Evolutionary conservation across 2,888 invertebrate species (phyloP).

Genomic region (Sericinus montela): DNA sequence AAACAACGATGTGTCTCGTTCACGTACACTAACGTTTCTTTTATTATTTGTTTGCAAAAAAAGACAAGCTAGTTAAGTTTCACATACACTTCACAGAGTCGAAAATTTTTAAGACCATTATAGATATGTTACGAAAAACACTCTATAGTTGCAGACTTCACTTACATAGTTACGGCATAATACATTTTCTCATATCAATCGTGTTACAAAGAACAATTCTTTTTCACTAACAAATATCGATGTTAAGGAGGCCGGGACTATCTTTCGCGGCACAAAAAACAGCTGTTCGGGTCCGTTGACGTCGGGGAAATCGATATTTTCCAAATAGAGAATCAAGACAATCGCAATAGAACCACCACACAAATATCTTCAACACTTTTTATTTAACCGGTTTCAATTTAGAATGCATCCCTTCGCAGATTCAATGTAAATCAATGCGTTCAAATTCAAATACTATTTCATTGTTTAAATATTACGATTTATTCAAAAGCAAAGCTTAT

Average conservation of each 20-base stretch:
- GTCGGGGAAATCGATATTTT: constrained; percentile 65
- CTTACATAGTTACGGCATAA: constrained; percentile 10
- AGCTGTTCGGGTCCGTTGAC: constrained; percentile 63
- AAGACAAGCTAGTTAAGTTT: background rate
- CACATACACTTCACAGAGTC: constrained; percentile 11
- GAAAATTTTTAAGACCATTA: background rate
- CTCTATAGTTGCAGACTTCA: constrained; percentile 13
- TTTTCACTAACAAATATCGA: constrained; percentile 5
- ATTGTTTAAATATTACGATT: background rate
- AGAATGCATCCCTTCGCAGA: constrained; percentile 36
- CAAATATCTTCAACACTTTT: constrained; percentile 53
- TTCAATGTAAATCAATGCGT: constrained; percentile 23
- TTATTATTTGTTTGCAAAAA: constrained; percentile 1
- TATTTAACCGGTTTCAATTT: constrained; percentile 50
- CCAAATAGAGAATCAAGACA: constrained; percentile 37
- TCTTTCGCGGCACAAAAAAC: constrained; percentile 58
- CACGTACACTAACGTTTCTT: constrained; percentile 20
- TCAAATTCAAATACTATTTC: background rate
- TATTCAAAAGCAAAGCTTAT: background rate
- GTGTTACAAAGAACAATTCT: background rate
- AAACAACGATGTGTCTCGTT: constrained; percentile 24
- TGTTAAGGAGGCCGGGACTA: constrained; percentile 19
- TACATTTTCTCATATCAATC: constrained; percentile 7
- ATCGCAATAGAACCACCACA: constrained; percentile 47
- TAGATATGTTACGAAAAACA: too few species aligned